Evolutionary conservation across 2,797 vertebrate genomes (phyloP).

Genomic region (Cirrhinus mrigala): DNA sequence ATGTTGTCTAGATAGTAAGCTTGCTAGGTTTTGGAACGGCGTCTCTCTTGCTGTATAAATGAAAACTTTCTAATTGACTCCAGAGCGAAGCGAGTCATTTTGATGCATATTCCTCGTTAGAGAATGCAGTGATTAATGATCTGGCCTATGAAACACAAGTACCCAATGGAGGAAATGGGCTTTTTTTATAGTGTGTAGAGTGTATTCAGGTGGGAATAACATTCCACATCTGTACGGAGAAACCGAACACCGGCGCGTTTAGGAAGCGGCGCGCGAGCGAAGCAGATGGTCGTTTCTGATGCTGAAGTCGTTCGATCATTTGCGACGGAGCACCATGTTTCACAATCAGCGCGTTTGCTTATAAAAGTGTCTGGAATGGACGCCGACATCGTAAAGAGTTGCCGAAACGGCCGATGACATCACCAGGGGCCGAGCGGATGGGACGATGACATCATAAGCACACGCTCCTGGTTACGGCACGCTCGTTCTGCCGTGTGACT

Average conservation of each 20-base stretch:
- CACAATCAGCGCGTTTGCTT: neutral
- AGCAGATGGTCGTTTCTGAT: conserved; percentile 68
- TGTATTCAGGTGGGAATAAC: conserved; percentile 30
- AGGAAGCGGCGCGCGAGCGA: conserved; percentile 77
- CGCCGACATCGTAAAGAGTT: neutral
- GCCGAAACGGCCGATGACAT: neutral
- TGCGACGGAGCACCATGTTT: neutral
- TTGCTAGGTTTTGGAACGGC: neutral
- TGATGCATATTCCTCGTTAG: conserved; percentile 33
- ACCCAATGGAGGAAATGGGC: neutral
- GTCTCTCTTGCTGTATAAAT: neutral
- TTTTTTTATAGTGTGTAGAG: conserved; percentile 10
- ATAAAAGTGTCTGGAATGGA: neutral
- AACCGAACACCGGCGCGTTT: conserved; percentile 70
- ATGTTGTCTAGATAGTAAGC: neutral
- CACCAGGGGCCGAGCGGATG: neutral
- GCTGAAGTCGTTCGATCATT: neutral
- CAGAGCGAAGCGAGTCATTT: neutral
- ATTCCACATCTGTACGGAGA: conserved; percentile 53
- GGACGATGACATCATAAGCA: neutral
- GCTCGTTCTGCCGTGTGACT: neutral
- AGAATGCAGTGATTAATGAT: conserved; percentile 24
- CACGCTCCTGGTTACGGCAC: neutral
- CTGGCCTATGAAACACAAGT: neutral
- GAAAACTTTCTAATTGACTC: neutral